Base-by-base conservation (phyloP, 1,140 invertebrate genomes). In the Zaprionus tsacasi region DNA sequence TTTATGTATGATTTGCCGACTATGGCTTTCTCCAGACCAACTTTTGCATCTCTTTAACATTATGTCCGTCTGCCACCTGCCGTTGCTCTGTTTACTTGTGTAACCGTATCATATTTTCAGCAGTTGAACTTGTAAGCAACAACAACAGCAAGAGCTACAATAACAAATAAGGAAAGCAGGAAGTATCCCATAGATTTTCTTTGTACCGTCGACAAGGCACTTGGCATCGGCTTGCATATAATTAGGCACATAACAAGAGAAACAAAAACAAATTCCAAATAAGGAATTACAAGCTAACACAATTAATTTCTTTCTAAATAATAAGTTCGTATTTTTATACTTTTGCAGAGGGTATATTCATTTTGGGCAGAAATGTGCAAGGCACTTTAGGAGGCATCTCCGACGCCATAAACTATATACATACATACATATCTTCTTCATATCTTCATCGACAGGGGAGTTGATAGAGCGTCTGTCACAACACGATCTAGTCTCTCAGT, bases 31-130 rank as follows among this genome's bases (percentile, higher is more conserved):
- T 11, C 69, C 63, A 87, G 79, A 77, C 76, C 40, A 87, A 87
- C 82, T 87, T 86, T 87, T 79, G 72, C 55, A 48, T 81, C 54
- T 69, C 17, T 50, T 30, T 76, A 52, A 45, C 48, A 63, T 27
- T 59, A 45, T 45, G 30, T 55, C 66, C 57, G 25, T 50, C 58
- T 77, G 66, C 55, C 54, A 70, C 50, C 66, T 15, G 52, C 60
- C 68, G 45, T 57, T 33, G 65, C 33, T 61, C 57, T 50, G 56
- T 52, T 68, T 58, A 43, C 52, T 13, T 17, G 59, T 43, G 59
- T 66, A 63, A 67, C 68, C 71, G 76, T 73, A 79, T 59, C 79
- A 74, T 88, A 87, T 87, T 88, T 87, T 77, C 82, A 79, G 79
- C 69, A 86, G 82, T 68, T 73, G 60, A 79, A 82, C 69, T 87